These are phyloP conservation scores for Zoanthus sansibaricus DNA, from an alignment of 92 coral and sea anemone species.

Conservation along the genomic window DNA sequence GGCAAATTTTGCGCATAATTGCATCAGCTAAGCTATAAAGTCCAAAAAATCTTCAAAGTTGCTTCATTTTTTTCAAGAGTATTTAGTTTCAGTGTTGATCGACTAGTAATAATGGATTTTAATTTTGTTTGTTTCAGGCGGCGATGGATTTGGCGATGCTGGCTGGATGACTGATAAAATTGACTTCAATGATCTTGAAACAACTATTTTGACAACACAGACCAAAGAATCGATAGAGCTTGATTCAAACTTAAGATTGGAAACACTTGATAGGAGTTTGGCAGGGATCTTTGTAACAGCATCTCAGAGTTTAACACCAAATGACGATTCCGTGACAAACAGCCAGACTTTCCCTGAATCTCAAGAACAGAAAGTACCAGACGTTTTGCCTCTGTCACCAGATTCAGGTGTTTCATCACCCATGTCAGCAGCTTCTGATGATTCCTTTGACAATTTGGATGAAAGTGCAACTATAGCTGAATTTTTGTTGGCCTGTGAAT, in stretches of 20 bases:
- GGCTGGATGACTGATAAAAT: slow-evolving; percentile 98
- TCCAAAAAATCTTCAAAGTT: neutral
- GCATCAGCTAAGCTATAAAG: slow-evolving; percentile 3
- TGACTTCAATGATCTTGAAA: slow-evolving; percentile 69
- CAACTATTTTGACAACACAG: slow-evolving; percentile 44
- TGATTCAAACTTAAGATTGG: slow-evolving; percentile 38
- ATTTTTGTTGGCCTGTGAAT: slow-evolving; percentile 24
- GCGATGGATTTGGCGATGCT: slow-evolving; percentile 66
- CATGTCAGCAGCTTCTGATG: slow-evolving; percentile 44
- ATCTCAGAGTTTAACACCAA: slow-evolving; percentile 4
- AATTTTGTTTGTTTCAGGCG: slow-evolving; percentile 57
- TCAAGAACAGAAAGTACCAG: slow-evolving; percentile 94
- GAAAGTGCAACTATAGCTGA: slow-evolving; percentile 14
- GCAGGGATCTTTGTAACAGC: slow-evolving; percentile 8
- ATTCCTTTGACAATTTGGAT: slow-evolving; percentile 33
- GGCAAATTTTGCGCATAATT: slow-evolving; percentile 24
- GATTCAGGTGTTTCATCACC: slow-evolving; percentile 40
- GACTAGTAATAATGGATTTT: neutral
- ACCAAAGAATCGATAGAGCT: slow-evolving; percentile 51
- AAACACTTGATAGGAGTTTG: neutral
- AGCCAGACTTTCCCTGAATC: slow-evolving; percentile 57
- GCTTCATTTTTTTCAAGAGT: too few relatives aligned
- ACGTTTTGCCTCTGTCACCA: slow-evolving; percentile 62
- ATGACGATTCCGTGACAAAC: slow-evolving; percentile 45
- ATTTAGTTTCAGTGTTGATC: neutral